Conservation (phyloP, 2,888 invertebrate genomes). For the Pinctada fucata region DNA sequence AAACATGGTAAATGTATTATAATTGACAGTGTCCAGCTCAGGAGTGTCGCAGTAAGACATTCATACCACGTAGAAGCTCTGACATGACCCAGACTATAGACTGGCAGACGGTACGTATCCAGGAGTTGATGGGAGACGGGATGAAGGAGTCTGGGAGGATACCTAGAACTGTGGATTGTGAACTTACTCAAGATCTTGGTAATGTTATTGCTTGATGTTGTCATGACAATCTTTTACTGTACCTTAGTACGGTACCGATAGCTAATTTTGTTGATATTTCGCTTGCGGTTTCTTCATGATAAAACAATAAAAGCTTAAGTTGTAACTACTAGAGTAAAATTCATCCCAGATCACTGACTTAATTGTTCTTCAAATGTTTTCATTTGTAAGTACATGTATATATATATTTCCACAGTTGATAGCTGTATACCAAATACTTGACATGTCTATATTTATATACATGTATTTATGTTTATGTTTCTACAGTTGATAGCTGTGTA, state of each 20-base stretch:
- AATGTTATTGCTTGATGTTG: slow-evolving; percentile 2
- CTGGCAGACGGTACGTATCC: slow-evolving; percentile 89
- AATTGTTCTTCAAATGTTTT: too few relatives aligned
- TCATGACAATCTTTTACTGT: neutral
- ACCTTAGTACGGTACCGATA: neutral
- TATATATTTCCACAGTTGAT: slow-evolving; percentile 80
- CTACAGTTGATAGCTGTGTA: slow-evolving; percentile 85
- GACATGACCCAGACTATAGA: slow-evolving; percentile 85
- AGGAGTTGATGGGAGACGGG: slow-evolving; percentile 84
- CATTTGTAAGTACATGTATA: too few relatives aligned
- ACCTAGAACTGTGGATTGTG: slow-evolving; percentile 90
- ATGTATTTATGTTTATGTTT: neutral
- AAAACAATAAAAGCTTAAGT: too few relatives aligned
- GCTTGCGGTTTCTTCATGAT: neutral
- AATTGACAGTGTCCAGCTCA: slow-evolving; percentile 66
- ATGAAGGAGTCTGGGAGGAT: slow-evolving; percentile 79
- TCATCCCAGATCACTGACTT: too few relatives aligned
- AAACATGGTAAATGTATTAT: too few relatives aligned
- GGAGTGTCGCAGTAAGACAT: slow-evolving; percentile 73
- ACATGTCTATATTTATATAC: too few relatives aligned
- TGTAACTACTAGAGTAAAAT: too few relatives aligned
- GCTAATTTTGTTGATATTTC: neutral
- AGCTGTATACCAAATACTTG: slow-evolving; percentile 83
- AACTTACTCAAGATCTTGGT: slow-evolving; percentile 87
- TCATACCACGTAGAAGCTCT: slow-evolving; percentile 75